Percentiles rank a stretch among this genome's conserved stretches.
phyloP scores from a whole-genome alignment of 2,113 vertebrate genomes.

The Cyprinodon tularosa region DNA sequence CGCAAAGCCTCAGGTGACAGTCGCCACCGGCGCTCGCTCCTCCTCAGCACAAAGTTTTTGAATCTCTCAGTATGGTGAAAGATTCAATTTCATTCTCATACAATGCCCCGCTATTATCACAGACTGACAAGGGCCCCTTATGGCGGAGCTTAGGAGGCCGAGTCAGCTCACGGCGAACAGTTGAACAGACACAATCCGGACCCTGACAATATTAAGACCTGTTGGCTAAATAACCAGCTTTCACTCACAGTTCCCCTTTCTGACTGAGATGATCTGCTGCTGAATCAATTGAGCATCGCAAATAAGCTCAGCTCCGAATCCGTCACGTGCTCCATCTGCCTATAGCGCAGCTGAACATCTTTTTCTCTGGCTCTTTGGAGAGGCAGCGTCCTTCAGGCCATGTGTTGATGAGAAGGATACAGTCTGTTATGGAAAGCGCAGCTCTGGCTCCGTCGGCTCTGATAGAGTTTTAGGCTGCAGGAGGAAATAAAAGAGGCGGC shows the following conservation, averaged over 20 bases:
- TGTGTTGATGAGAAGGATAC: slow-evolving; percentile 61
- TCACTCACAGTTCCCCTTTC: slow-evolving; percentile 32
- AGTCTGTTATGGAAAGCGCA: slow-evolving; percentile 58
- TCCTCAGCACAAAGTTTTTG: slow-evolving; percentile 58
- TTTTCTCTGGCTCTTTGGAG: slow-evolving; percentile 4
- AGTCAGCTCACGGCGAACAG: slow-evolving; percentile 66
- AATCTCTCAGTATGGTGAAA: slow-evolving; percentile 63
- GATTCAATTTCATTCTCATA: slow-evolving; percentile 69
- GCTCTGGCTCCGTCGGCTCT: slow-evolving; percentile 46
- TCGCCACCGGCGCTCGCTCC: slow-evolving; percentile 33
- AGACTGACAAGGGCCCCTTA: slow-evolving; percentile 57
- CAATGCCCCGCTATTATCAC: slow-evolving; percentile 62
- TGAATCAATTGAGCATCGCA: slow-evolving; percentile 72
- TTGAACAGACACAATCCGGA: slow-evolving; percentile 52
- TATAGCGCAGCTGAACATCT: slow-evolving; percentile 30
- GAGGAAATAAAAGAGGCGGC: slow-evolving; percentile 36
- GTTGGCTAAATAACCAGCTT: slow-evolving; percentile 57
- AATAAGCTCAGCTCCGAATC: slow-evolving; percentile 59
- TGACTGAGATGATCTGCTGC: slow-evolving; percentile 34
- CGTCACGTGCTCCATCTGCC: slow-evolving; percentile 43
- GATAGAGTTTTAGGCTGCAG: slow-evolving; percentile 32
- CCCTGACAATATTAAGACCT: slow-evolving; percentile 33
- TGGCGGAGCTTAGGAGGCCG: slow-evolving; percentile 68
- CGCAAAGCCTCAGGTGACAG: slow-evolving; percentile 29
- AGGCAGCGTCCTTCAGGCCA: slow-evolving; percentile 50